Evolutionary conservation across 92 coral and sea anemone genomes (phyloP).

Genomic region (Plumapathes pennacea): DNA sequence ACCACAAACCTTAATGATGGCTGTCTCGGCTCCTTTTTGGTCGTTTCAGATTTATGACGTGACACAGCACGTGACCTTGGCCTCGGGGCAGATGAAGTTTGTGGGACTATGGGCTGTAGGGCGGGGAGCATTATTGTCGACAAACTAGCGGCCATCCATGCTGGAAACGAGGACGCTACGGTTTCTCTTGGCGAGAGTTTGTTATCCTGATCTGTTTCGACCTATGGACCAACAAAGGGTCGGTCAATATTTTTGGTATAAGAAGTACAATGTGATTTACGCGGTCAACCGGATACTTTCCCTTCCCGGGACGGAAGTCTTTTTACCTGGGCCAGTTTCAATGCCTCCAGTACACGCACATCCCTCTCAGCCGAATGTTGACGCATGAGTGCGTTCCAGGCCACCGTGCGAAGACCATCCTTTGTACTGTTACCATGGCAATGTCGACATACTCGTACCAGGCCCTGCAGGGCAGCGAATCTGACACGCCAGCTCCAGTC

Average conservation of each 20-base stretch:
- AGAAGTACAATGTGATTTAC: background rate
- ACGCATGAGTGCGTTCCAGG: conserved; percentile 85
- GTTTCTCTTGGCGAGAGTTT: conserved; percentile 31
- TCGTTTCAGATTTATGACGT: conserved; percentile 12
- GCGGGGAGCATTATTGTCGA: conserved; percentile 64
- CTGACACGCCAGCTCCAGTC: conserved; percentile 95
- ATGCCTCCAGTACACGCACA: conserved; percentile 89
- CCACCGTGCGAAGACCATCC: conserved; percentile 82
- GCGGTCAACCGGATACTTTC: too few relatives aligned
- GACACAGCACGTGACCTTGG: conserved; percentile 52
- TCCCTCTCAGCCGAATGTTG: conserved; percentile 85
- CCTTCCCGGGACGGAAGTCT: too few relatives aligned
- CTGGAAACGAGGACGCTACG: conserved; percentile 35
- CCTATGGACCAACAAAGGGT: conserved; percentile 38
- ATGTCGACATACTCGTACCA: conserved; percentile 90
- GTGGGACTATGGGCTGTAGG: conserved; percentile 63
- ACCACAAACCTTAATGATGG: conserved; percentile 67
- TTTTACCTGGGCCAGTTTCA: conserved; percentile 87
- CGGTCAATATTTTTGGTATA: background rate
- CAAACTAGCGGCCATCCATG: conserved; percentile 69
- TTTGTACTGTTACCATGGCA: conserved; percentile 71
- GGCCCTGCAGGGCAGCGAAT: conserved; percentile 96
- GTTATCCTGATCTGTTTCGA: conserved; percentile 73
- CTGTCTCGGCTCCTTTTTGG: conserved; percentile 47
- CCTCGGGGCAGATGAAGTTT: conserved; percentile 50